Base-by-base conservation (phyloP, 2,888 invertebrate genomes). In the Creontiades dilutus region DNA sequence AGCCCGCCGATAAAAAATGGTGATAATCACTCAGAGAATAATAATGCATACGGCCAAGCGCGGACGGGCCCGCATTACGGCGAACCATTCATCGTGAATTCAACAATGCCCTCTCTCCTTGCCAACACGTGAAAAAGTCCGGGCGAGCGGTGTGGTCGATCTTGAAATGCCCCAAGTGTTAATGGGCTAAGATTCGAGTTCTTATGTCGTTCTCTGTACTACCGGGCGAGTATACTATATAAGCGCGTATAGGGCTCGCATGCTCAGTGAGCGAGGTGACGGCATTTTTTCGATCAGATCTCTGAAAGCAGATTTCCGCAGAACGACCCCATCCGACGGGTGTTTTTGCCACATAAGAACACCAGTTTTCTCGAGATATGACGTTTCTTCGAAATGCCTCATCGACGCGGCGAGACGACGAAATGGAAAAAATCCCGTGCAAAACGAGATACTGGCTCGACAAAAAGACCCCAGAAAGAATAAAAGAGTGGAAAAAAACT, bases 1-100 rank as follows among this genome's bases (percentile, higher is more conserved):
- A 48, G 23, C 14, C 0, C 68, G 12, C 68, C 23, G 82, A 82
- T 52, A 82, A 82, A 48, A 86, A 86, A 86, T 86, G 46, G 86
- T 68, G 86, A 86, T 86, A 86, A 86, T 86, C 86, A 86, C 86
- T 85, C 47, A 52, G 52, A 46, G 86, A 86, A 86, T 86, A 86
- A 86, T 86, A 86, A 86, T 86, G 68, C 86, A 86, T 86, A 86
- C 28, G 75, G 68, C 52, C 19, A n/a, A 19, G 75, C 61, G 75
- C 37, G 75, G 75, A 86, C 75, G 86, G 86, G 86, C 86, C 86
- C 75, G 86, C 86, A 86, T 86, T 86, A 86, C 68, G 86, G 46
- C 23, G 57, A 23, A 61, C 47, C 86, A 75, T 86, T 75, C 86
- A 86, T 86, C 86, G 37, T 75, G 86, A 48, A 86, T 86, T 86